These are phyloP conservation scores for Dicentrarchus labrax DNA, from an alignment of 2,113 vertebrate species.

Conservation along the genomic window DNA sequence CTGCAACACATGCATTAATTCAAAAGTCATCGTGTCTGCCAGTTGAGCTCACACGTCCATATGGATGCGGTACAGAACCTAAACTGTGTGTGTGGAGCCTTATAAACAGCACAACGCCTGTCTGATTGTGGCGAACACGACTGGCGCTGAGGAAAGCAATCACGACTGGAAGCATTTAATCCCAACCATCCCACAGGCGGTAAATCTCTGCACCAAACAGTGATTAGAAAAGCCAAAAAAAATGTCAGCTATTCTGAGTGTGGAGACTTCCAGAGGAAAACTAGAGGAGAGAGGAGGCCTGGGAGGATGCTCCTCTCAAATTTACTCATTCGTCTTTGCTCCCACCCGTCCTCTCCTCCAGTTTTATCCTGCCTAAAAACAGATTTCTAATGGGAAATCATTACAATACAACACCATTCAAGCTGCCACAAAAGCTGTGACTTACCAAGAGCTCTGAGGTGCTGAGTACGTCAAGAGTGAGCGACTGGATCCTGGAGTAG, in stretches of 20 bases:
- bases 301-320: conserved; percentile 4
- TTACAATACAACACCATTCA: not conserved
- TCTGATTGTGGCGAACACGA: conserved; percentile 57
- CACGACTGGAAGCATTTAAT: conserved; percentile 60
- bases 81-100: conserved; percentile 27
- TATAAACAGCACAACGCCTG: conserved; percentile 24
- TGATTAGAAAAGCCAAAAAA: conserved; percentile 57
- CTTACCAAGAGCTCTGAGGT: conserved; percentile 98
- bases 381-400: not conserved
- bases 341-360: not conserved
- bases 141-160: conserved; percentile 55
- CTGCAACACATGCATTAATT: conserved; percentile 43
- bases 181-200: conserved; percentile 33
- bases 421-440: not conserved
- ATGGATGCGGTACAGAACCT: not conserved
- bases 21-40: conserved; percentile 17
- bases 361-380: not conserved
- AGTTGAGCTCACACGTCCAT: conserved; percentile 26
- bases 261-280: conserved; percentile 17
- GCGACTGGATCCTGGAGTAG: conserved; percentile 98
- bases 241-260: conserved; percentile 59
- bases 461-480: conserved; percentile 96
- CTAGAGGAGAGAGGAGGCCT: conserved; percentile 18
- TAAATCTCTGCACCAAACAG: conserved; percentile 61
- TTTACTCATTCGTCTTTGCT: not conserved